Evolutionary conservation across 2,113 vertebrate genomes (phyloP), one percentile per base, ranked within the genome.

Genomic region (Thinocorus orbignyianus): DNA sequence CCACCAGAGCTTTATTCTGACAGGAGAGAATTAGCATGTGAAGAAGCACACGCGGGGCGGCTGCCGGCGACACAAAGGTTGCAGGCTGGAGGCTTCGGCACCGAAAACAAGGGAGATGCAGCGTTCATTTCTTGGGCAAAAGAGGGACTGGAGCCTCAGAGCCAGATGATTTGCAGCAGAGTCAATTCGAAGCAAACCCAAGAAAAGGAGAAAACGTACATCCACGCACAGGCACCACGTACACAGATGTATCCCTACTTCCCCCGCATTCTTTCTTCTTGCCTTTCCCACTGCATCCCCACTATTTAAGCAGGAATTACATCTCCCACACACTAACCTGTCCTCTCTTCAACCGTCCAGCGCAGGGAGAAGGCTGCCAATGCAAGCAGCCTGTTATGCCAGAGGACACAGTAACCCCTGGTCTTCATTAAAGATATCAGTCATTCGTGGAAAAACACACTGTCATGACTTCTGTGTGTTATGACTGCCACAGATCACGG

Each of bases 311-410:
- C 18, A 61, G 5, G 15, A 93, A 91, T 93, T 96, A 95, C 46
- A 87, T 92, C 91, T 65, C 90, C 86, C 86, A 76, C 92, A 72
- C 93, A 94, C 96, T 81, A 71, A 90, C 93, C 86, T 92, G 95
- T 82, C 88, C 92, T 92, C 48, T 86, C 77, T 76, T 84, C 86
- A 93, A 93, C 90, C 95, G 96, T 74, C 80, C 61, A 84, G 61
- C 33, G 69, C 72, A 81, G 82, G 82, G 4, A 1, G 77, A 90
- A 93, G 86, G 95, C 93, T 88, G 74, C 25, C 60, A 51, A 61
- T 57, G 41, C 88, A 76, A 84, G 65, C 12, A 89, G 72, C 60
- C 33, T 93, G 85, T 65, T 88, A 82, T 2, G 4, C 55, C 2
- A 5, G 35, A 79, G 37, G 58, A 62, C 88, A 79, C 87, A 81